These are phyloP conservation scores for Todiramphus saurophagus DNA, from an alignment of 2,113 vertebrate species.

Conservation along the genomic window DNA sequence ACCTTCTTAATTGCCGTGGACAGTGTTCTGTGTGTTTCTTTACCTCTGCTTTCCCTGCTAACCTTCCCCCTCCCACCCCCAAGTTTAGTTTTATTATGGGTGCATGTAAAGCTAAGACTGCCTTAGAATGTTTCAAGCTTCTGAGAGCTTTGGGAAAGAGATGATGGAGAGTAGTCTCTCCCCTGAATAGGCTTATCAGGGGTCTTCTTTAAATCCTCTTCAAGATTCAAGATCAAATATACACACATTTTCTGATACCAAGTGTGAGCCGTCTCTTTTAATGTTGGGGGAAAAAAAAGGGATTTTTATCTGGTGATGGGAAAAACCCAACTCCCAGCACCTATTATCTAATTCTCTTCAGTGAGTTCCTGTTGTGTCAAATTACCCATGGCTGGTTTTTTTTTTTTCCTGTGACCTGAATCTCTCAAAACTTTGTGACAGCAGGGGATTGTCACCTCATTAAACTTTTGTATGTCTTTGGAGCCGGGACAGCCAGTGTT, in stretches of 20 bases:
- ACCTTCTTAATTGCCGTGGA: not conserved
- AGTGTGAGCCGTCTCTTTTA: not conserved
- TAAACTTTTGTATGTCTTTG: slow-evolving; percentile 48
- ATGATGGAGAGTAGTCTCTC: not conserved
- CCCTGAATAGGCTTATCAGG: not conserved
- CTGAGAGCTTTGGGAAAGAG: not conserved
- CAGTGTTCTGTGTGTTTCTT: fast-evolving
- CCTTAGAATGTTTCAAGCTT: not conserved
- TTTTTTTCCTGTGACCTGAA: slow-evolving; percentile 6
- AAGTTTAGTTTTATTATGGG: not conserved
- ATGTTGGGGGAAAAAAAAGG: not conserved
- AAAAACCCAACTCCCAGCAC: not conserved
- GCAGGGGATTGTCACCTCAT: slow-evolving; percentile 45
- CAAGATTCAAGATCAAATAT: not conserved
- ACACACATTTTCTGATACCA: not conserved
- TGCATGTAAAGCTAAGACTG: not conserved
- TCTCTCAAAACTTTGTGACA: slow-evolving; percentile 54
- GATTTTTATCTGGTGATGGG: not conserved
- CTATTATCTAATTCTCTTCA: slow-evolving; percentile 6
- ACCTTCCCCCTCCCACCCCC: not conserved
- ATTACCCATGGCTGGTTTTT: not conserved
- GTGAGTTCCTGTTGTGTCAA: slow-evolving; percentile 24
- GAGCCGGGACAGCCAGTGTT: slow-evolving; percentile 32
- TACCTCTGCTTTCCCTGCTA: not conserved
- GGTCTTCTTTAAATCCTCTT: not conserved